Evolutionary conservation across 2,888 invertebrate species (phyloP), one percentile per base, ranked within the genome.

Genomic region (Cosmorhoe ocellata): DNA sequence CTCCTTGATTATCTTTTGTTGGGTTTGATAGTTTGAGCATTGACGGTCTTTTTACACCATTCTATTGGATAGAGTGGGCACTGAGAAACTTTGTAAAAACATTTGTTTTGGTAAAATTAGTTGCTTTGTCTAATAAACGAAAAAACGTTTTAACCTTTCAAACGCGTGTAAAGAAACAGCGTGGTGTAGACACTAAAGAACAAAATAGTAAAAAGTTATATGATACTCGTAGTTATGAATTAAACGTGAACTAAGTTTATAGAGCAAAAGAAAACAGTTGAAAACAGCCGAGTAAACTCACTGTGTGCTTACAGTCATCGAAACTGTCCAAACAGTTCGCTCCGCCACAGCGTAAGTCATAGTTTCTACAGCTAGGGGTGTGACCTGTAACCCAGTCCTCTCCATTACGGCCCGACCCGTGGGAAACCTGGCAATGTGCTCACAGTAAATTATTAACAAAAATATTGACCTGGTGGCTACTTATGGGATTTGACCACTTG

Each of bases 391-490:
- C 74, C 77, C 74, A 79, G 71, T 74, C 76, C 66, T 79, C 79
- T 79, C 80, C 76, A 78, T 76, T 76, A 76, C 69, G 46, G 51
- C 59, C 52, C 63, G 56, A 62, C 60, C 53, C 68, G 49, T 48
- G 57, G 50, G 61, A 68, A 67, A 74, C 86, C 86, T 87, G 88
- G 86, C 86, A 88, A 86, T 73, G 70, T 63, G 66, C 76, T 69
- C 77, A 72, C 77, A 81, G 81, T 80, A 86, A 90, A 89, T 90
- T 83, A 89, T 88, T 89, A 86, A 88, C 86, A 84, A 88, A 82
- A 90, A 90, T 89, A 90, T 89, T 90, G 82, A 89, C 88, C 73
- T 73, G 81, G 81, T 88, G 84, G 85, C 89, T 89, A 89, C 88
- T 89, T 88, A 88, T 84, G 80, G 86, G 89, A 90, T 90, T 85